These are phyloP conservation scores for Cinclus cinclus DNA, from an alignment of 2,113 vertebrate genomes.

Conservation along the genomic window DNA sequence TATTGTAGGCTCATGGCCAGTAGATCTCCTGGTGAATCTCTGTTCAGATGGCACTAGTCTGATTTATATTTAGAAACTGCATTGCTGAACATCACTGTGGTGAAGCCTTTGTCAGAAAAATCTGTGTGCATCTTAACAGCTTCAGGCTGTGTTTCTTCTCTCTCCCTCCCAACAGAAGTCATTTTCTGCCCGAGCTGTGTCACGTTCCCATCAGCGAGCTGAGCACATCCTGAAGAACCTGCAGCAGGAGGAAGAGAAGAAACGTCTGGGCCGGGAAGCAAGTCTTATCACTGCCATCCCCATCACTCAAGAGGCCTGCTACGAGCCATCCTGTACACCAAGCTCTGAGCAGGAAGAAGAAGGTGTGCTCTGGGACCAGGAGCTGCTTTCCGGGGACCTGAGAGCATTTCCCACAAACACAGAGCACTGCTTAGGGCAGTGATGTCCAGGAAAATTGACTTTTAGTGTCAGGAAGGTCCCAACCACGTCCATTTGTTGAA, in stretches of 20 bases:
- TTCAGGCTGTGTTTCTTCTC: neutral
- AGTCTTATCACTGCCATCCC: slow-evolving; percentile 97
- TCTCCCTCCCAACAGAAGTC: slow-evolving; percentile 83
- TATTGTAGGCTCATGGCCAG: neutral
- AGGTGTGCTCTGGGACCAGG: slow-evolving; percentile 79
- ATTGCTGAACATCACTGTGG: neutral
- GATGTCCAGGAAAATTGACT: neutral
- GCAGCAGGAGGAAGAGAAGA: slow-evolving; percentile 97
- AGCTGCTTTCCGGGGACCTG: neutral
- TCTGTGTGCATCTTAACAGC: neutral
- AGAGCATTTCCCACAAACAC: neutral
- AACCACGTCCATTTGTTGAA: neutral
- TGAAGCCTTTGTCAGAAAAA: neutral
- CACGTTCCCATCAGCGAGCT: slow-evolving; percentile 94
- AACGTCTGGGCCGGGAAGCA: slow-evolving; percentile 92
- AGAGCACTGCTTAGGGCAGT: neutral
- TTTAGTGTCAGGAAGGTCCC: neutral
- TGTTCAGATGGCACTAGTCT: neutral
- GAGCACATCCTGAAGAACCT: slow-evolving; percentile 98
- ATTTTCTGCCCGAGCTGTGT: slow-evolving; percentile 95
- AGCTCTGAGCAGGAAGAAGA: slow-evolving; percentile 96
- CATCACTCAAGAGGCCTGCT: slow-evolving; percentile 96
- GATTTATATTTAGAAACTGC: neutral
- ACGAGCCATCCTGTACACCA: slow-evolving; percentile 92
- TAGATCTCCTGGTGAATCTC: neutral